Base-by-base conservation (phyloP, 2,888 invertebrate species). In the Platycheirus rosarum region DNA sequence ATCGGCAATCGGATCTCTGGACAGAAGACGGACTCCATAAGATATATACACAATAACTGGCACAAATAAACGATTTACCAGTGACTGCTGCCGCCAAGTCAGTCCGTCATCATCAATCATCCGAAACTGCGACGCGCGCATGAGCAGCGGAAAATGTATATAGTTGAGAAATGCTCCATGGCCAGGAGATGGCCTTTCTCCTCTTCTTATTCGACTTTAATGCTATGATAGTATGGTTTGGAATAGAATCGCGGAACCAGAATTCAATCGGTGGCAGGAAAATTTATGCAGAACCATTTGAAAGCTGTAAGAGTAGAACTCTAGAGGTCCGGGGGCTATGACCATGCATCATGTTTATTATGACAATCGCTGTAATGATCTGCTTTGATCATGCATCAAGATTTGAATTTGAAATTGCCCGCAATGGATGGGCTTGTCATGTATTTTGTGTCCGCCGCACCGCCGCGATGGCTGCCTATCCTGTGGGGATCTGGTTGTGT, bases 341-440 rank as follows among this genome's bases (percentile, higher is more conserved):
- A 37, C 82, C 62, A 82, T 82, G 71, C 55, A 82, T 82, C 82
- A 77, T 76, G 66, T 66, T 26, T 71, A 82, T 82, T 82, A 76
- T 77, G 82, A 82, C 82, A 82, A 82, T 77, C 82, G 71, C 57
- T 53, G 77, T 82, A 82, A 82, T 82, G 82, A 82, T 82, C 82
- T 77, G 55, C 71, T 73, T 48, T 63, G 82, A 82, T 82, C 77
- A 82, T 66, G 77, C 66, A 69, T 69, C 79, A 79, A 65, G 79
- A 79, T 77, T 26, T 32, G 55, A 62, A 37, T 62, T 68, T 29
- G 46, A 57, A 77, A 73, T 73, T 71, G 48, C 14, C 68, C 44
- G 2, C 32, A 40, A 70, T 76, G 71, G 70, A 70, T 63, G 65
- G 75, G 69, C 18, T 69, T 53, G 76, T 60, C 75, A 44, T 60